A percentile compares a stretch with the other conserved stretches of the same genome.
phyloP scores from a whole-genome alignment of 2,797 vertebrate genomes.

The Acrossocheilus wenchowensis region DNA sequence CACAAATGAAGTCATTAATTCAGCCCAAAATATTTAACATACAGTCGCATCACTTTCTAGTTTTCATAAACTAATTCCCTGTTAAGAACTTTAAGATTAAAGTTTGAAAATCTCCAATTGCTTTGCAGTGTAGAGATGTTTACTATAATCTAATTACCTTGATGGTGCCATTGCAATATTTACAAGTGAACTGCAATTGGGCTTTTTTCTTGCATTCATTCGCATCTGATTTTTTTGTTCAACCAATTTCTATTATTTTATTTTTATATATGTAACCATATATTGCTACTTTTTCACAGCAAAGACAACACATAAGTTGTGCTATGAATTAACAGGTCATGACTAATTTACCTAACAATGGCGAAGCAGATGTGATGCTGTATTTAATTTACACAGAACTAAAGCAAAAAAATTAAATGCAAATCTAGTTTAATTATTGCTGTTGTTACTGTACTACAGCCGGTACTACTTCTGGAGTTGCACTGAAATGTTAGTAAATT shows the following conservation, averaged over 20 bases:
- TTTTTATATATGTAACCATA: neutral
- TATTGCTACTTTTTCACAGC: neutral
- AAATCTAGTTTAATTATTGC: neutral
- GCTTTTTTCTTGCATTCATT: neutral
- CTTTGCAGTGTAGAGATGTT: neutral
- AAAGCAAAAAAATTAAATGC: neutral
- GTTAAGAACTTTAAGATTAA: neutral
- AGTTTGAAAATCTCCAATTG: neutral
- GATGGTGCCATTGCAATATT: neutral
- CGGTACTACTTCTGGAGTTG: neutral
- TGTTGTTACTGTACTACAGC: neutral
- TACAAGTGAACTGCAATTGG: neutral
- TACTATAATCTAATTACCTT: neutral
- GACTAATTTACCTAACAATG: neutral
- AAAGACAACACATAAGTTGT: neutral
- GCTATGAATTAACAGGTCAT: neutral
- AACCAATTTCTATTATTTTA: neutral
- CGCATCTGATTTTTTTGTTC: neutral
- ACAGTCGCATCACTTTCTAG: neutral
- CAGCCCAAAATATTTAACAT: neutral
- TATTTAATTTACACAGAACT: neutral
- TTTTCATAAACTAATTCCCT: neutral
- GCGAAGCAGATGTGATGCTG: neutral
- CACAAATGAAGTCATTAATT: neutral
- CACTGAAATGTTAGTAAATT: slow-evolving; percentile 1